These are phyloP conservation scores for Lycia hirtaria DNA, from an alignment of 2,888 invertebrate genomes.

Conservation along the genomic window DNA sequence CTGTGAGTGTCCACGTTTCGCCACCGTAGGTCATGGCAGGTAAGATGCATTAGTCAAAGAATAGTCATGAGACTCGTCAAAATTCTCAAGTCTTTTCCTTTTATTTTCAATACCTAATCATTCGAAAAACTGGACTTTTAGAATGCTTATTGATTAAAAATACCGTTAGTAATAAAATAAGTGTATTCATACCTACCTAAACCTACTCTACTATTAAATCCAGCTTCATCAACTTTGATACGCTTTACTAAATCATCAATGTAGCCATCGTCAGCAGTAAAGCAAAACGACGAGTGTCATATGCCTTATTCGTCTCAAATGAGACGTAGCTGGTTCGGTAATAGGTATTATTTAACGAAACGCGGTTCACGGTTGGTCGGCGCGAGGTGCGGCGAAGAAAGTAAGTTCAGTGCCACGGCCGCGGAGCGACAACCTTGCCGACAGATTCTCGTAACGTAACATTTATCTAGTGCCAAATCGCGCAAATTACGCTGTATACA, in stretches of 20 bases:
- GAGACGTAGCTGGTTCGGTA: slow-evolving; percentile 47
- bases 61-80: too few relatives aligned
- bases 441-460: slow-evolving; percentile 48
- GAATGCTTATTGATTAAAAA: too few relatives aligned
- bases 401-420: slow-evolving; percentile 85
- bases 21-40: too few relatives aligned
- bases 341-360: slow-evolving; percentile 54
- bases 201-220: too few relatives aligned
- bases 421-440: slow-evolving; percentile 78
- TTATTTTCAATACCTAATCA: too few relatives aligned
- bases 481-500: slow-evolving; percentile 26
- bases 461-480: slow-evolving; percentile 59
- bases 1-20: too few relatives aligned
- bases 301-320: slow-evolving; percentile 33
- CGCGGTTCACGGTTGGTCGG: slow-evolving; percentile 69
- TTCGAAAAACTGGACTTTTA: too few relatives aligned
- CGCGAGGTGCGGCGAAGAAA: slow-evolving; percentile 69
- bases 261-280: slow-evolving; percentile 8
- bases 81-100: too few relatives aligned
- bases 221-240: background rate
- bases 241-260: background rate
- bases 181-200: too few relatives aligned
- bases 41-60: too few relatives aligned
- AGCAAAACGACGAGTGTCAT: slow-evolving; percentile 14
- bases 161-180: too few relatives aligned